These are phyloP conservation scores for Chrysemys picta DNA, from an alignment of 2,113 vertebrate genomes.

Conservation along the genomic window DNA sequence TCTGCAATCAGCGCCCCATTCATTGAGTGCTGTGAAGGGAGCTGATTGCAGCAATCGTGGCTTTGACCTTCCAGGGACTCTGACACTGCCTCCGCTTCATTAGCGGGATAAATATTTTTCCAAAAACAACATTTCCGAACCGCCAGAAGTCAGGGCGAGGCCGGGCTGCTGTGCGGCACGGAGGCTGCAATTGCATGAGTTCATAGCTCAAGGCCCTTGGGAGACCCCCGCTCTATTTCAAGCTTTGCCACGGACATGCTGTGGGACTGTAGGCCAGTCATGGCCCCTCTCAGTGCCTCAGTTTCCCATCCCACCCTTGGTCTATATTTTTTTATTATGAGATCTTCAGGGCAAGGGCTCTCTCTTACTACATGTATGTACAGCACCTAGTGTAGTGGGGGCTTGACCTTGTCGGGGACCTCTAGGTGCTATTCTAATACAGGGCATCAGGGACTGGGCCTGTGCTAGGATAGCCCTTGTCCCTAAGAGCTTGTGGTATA, in stretches of 20 bases:
- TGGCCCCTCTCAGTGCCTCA: background rate
- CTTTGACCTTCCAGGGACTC: conserved; percentile 75
- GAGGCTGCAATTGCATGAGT: background rate
- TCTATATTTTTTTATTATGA: accelerated
- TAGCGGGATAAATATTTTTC: conserved; percentile 79
- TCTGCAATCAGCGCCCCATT: conserved; percentile 76
- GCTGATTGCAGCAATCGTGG: conserved; percentile 62
- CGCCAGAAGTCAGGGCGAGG: conserved; percentile 58
- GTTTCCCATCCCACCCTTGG: background rate
- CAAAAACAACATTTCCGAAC: conserved; percentile 74
- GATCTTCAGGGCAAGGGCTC: background rate
- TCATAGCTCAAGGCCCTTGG: background rate
- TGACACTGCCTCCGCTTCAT: conserved; percentile 63
- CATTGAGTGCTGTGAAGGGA: conserved; percentile 61
- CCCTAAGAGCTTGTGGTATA: background rate
- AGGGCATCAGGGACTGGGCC: background rate
- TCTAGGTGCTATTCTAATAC: background rate
- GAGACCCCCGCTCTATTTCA: background rate
- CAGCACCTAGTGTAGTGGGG: background rate
- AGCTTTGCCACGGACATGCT: background rate
- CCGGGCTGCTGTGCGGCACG: background rate
- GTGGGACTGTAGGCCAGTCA: background rate
- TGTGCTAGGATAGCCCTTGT: too few relatives aligned
- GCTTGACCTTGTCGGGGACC: background rate
- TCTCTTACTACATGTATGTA: background rate